phyloP scores from a whole-genome alignment of 2,113 vertebrate species.

The Platichthys stellatus region DNA sequence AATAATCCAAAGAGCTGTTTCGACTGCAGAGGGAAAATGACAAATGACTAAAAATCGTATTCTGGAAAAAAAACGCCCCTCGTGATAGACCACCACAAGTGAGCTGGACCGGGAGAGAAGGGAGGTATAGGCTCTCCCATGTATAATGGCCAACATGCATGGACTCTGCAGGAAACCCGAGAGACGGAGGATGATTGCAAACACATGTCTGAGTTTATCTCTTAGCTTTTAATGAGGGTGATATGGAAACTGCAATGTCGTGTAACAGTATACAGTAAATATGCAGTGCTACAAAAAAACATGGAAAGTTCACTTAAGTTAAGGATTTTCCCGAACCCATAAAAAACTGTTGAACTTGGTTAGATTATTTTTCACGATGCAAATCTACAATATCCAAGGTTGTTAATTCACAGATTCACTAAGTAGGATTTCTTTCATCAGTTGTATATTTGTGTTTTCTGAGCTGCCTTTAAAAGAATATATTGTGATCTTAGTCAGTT shows the following conservation, averaged over 20 bases:
- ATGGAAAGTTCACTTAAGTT: constrained; percentile 10
- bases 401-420: too few species aligned
- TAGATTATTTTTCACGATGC: too few species aligned
- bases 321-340: constrained; percentile 19
- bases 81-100: constrained; percentile 9
- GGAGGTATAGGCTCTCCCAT: constrained; percentile 39
- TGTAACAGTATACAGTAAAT: constrained; percentile 63
- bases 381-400: too few species aligned
- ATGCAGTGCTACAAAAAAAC: constrained; percentile 24
- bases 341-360: not conserved
- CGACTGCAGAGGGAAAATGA: constrained; percentile 22
- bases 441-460: too few species aligned
- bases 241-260: constrained; percentile 61
- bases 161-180: constrained; percentile 60
- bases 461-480: not conserved
- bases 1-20: constrained; percentile 9
- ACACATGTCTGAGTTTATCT: constrained; percentile 73
- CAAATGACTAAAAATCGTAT: constrained; percentile 22
- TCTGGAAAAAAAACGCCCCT: constrained; percentile 15
- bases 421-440: too few species aligned
- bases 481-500: too few species aligned
- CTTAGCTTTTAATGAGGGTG: constrained; percentile 60
- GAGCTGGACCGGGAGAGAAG: constrained; percentile 19
- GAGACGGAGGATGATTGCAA: constrained; percentile 65
- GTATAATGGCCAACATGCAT: constrained; percentile 54